A percentile compares a stretch with the other conserved stretches of the same genome.
Conservation (phyloP, 2,888 invertebrate genomes). For the Automeris io region DNA sequence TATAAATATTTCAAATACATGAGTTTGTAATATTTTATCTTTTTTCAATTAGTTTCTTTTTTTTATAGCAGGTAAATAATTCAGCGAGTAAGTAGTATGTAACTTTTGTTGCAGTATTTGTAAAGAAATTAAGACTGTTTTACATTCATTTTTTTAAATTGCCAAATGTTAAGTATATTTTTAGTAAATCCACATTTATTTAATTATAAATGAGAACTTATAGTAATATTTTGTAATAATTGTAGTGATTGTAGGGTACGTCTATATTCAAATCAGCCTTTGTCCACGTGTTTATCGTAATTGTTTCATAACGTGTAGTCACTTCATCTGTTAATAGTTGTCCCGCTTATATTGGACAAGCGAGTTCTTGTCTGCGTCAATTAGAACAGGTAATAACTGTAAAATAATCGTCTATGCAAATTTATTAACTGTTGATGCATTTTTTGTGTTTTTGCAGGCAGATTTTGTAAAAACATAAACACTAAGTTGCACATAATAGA, state of each 20-base stretch:
- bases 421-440: neutral
- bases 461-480: neutral
- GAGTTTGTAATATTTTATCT: no score
- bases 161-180: no score
- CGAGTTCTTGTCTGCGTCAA: neutral
- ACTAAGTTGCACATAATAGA: no score
- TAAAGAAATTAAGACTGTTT: no score
- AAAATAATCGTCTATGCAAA: conserved; percentile 11
- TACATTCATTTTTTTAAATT: no score
- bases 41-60: no score
- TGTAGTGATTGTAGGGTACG: conserved; percentile 12
- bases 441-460: neutral
- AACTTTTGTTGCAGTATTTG: no score
- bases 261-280: conserved; percentile 65
- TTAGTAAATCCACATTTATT: no score
- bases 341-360: conserved; percentile 22
- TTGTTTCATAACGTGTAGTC: conserved; percentile 28
- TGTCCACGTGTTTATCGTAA: conserved; percentile 39
- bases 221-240: neutral
- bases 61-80: no score
- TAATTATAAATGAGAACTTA: neutral
- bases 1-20: no score
- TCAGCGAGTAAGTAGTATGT: no score
- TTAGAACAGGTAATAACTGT: conserved; percentile 1
- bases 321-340: conserved; percentile 19